A percentile compares a stretch with the other conserved stretches of the same genome.
These are phyloP conservation scores for Cantharis flavilabris DNA, from an alignment of 2,888 invertebrate species.

Conservation along the genomic window DNA sequence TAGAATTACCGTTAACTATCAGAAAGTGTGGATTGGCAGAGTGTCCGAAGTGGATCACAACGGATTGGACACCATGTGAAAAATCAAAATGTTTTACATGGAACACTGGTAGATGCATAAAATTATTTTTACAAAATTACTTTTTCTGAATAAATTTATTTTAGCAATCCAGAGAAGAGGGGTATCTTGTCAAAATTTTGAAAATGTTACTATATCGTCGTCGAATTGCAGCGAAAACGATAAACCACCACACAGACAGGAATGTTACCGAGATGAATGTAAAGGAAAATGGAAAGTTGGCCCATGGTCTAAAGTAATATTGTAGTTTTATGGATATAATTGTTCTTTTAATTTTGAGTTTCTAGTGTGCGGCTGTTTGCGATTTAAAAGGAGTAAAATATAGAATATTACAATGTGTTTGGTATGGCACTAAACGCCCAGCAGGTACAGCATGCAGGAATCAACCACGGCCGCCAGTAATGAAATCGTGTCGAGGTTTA, in stretches of 20 bases:
- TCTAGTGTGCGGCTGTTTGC: conserved; percentile 84
- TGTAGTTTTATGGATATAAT: not conserved
- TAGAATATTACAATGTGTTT: conserved; percentile 89
- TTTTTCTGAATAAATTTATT: conserved; percentile 20
- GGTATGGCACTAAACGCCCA: conserved; percentile 82
- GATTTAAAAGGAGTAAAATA: conserved; percentile 84
- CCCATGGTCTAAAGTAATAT: conserved; percentile 89
- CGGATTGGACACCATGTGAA: conserved; percentile 74
- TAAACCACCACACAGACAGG: conserved; percentile 76
- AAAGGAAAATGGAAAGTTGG: conserved; percentile 89
- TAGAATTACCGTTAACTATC: conserved; percentile 66
- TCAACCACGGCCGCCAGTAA: conserved; percentile 74
- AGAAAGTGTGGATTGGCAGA: conserved; percentile 69
- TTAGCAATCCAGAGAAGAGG: conserved; percentile 75
- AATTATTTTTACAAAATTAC: too few relatives aligned
- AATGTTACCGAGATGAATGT: conserved; percentile 84
- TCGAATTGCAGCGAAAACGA: conserved; percentile 72
- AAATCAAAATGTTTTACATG: conserved; percentile 75
- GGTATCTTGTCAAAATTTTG: conserved; percentile 62
- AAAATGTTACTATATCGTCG: conserved; percentile 47
- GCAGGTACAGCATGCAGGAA: conserved; percentile 86
- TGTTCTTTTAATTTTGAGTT: conserved; percentile 29
- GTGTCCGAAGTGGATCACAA: conserved; percentile 74
- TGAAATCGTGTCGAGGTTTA: conserved; percentile 75
- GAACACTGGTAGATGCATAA: conserved; percentile 62